phyloP scores from a whole-genome alignment of 2,113 vertebrate genomes.

The Cnemophilus loriae region DNA sequence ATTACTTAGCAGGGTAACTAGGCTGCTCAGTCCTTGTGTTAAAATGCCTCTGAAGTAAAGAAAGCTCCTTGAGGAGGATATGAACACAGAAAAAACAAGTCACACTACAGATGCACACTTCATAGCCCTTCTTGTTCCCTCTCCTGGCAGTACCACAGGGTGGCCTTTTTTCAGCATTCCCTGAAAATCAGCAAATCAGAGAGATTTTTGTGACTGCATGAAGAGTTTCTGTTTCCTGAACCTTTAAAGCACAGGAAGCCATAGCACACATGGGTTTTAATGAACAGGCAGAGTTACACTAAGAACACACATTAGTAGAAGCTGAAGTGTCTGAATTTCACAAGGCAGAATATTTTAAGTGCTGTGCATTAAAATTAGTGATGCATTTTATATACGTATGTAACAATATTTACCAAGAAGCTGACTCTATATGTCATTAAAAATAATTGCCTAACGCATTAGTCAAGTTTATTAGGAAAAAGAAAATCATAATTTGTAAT shows the following conservation, averaged over 20 bases:
- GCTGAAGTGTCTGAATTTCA: neutral
- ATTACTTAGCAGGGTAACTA: neutral
- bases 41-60: neutral
- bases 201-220: neutral
- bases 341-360: neutral
- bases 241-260: neutral
- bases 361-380: neutral
- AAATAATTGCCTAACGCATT: neutral
- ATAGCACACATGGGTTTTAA: neutral
- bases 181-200: neutral
- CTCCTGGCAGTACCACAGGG: fast-evolving
- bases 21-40: neutral
- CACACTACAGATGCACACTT: neutral
- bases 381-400: neutral
- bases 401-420: neutral
- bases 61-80: neutral
- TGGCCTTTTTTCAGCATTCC: neutral
- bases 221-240: neutral
- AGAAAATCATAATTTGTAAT: neutral
- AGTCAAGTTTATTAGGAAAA: neutral
- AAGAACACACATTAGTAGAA: neutral
- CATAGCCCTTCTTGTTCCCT: neutral
- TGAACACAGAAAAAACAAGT: neutral
- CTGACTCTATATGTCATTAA: neutral
- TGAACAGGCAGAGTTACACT: neutral